Conservation (phyloP, 2,888 invertebrate species). For the Meiosimyza platycephala region DNA sequence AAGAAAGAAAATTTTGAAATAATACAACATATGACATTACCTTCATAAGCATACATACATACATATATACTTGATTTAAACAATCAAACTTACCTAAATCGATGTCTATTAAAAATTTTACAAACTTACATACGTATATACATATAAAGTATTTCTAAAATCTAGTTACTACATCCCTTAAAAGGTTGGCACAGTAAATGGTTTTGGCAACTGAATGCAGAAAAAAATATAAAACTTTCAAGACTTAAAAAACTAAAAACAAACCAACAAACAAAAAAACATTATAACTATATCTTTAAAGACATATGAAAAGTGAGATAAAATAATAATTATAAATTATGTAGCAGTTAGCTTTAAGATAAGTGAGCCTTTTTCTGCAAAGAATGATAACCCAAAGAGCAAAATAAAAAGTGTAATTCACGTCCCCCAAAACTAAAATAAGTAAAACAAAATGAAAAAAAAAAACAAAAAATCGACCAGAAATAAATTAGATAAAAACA, state of each 20-base stretch:
- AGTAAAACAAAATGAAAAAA: neutral
- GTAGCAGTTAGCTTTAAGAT: conserved; percentile 30
- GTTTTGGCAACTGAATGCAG: neutral
- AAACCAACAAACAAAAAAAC: too few relatives aligned
- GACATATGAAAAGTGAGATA: conserved; percentile 11
- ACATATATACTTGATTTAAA: conserved; percentile 4
- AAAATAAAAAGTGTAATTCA: conserved; percentile 27
- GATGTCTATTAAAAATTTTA: conserved; percentile 30
- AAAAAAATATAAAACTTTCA: neutral
- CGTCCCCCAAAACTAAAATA: conserved; percentile 22
- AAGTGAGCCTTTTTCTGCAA: conserved; percentile 35
- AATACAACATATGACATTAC: neutral
- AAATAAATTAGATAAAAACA: conserved; percentile 18
- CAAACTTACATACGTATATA: conserved; percentile 10
- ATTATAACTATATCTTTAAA: conserved; percentile 14
- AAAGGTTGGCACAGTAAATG: neutral
- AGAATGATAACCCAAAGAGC: conserved; percentile 28
- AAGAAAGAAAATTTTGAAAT: neutral
- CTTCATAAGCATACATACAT: conserved; percentile 6
- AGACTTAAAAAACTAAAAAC: conserved; percentile 14
- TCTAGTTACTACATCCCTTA: neutral
- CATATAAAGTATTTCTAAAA: conserved; percentile 1
- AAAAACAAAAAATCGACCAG: conserved; percentile 31
- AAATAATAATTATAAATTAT: neutral
- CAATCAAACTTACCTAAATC: neutral